Conservation (phyloP, 2,888 invertebrate species). For the Sepiola atlantica region DNA sequence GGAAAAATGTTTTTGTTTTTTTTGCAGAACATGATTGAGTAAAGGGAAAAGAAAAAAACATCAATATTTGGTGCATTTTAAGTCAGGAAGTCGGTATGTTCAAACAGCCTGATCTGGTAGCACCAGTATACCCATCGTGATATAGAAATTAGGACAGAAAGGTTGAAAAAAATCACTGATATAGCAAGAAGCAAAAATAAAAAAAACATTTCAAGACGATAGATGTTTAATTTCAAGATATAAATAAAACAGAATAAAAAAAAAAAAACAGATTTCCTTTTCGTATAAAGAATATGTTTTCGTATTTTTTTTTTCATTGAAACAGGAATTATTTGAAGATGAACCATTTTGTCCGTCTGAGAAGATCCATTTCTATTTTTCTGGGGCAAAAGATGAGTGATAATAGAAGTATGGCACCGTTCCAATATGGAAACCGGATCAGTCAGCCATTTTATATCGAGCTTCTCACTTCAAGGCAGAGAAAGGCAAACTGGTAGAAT, state of each 20-base stretch:
- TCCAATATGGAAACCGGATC: background rate
- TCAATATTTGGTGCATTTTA: too few relatives aligned
- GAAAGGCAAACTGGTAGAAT: constrained; percentile 32
- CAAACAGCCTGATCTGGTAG: too few relatives aligned
- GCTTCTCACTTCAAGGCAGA: background rate
- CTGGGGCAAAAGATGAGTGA: background rate
- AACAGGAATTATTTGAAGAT: background rate
- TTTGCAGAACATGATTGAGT: too few relatives aligned
- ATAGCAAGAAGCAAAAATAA: too few relatives aligned
- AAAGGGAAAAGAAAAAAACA: too few relatives aligned
- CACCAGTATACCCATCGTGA: too few relatives aligned
- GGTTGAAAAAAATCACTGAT: too few relatives aligned
- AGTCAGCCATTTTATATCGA: background rate
- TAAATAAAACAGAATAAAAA: background rate
- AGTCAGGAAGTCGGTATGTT: too few relatives aligned
- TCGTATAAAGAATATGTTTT: background rate
- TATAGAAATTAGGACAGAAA: too few relatives aligned
- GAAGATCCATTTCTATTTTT: background rate
- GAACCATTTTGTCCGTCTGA: background rate
- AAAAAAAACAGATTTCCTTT: background rate
- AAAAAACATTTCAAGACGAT: too few relatives aligned
- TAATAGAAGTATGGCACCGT: background rate
- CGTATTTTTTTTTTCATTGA: background rate
- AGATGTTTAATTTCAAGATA: background rate
- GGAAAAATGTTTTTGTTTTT: too few relatives aligned